Evolutionary conservation across 2,113 vertebrate species (phyloP), one percentile per base, ranked within the genome.

Genomic region (Eulacestoma nigropectus): DNA sequence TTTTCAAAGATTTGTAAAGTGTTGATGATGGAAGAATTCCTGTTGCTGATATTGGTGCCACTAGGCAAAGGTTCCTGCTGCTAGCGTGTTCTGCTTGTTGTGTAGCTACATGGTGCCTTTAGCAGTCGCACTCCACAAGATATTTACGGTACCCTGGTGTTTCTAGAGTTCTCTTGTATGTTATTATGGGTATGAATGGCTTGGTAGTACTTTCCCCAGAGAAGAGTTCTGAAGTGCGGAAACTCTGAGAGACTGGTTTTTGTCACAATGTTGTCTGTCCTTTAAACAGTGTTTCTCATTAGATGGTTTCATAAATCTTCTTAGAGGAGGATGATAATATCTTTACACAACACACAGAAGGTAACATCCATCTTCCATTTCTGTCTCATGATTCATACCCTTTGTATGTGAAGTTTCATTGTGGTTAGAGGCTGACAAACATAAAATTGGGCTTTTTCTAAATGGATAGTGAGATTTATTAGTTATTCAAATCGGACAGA

Each of bases 261-360:
- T 96, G 75, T 85, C 91, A 95, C 30, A 49, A 4, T 26, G 46
- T 37, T 87, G 46, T 65, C 67, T 93, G 23, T 94, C 17, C 52
- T 85, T 93, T 65, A 63, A 91, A 83, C 13, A 79, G 32, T 41
- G 53, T 70, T 94, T 87, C 32, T 65, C 72, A 67, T 97, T 91
- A 91, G 57, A 70, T 44, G 39, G 33, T 16, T 79, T 82, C 82
- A 91, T 97, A 93, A 95, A 74, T 97, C 90, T 96, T 95, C 75
- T 77, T 95, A 46, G 19, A 63, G 67, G 55, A 57, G 18, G 21
- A 23, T 72, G 95, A 96, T 95, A 91, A 17, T 82, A 87, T 97
- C 94, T 97, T 94, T 94, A 87, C 91, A 89, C 69, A 82, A 32
- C 55, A 69, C 55, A 67, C 12, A 64, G 56, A 81, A 68, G 47